Percentiles rank a stretch among this genome's conserved stretches.
These are phyloP conservation scores for Sebastes aleutianus DNA, from an alignment of 2,797 vertebrate species.

Conservation along the genomic window DNA sequence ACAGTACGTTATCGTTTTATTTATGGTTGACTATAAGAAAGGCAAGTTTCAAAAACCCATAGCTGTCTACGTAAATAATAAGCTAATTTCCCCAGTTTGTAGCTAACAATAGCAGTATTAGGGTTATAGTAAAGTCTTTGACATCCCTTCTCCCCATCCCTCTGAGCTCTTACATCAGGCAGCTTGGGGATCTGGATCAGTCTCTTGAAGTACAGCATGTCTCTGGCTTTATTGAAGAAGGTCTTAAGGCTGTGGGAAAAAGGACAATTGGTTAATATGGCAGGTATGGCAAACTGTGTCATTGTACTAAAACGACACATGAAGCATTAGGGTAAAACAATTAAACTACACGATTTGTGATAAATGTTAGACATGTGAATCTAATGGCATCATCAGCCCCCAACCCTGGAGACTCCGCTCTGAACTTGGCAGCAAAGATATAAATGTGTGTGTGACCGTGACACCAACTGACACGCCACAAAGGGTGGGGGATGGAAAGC, in stretches of 20 bases:
- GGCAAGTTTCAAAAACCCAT: neutral
- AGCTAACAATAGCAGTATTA: neutral
- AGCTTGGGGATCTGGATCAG: constrained; percentile 97
- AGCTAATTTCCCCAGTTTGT: neutral
- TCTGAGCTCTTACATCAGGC: constrained; percentile 86
- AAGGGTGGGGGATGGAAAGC: neutral
- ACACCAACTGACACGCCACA: neutral
- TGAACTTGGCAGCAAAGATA: neutral
- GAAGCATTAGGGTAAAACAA: neutral
- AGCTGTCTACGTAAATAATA: neutral
- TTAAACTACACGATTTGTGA: neutral
- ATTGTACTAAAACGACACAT: neutral
- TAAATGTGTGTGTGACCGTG: neutral
- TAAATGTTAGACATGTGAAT: neutral
- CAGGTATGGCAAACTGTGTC: neutral
- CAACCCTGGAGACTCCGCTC: neutral
- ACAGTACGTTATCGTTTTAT: neutral
- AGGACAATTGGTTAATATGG: neutral
- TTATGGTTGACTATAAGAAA: neutral
- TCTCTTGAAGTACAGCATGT: constrained; percentile 97
- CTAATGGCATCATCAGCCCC: neutral
- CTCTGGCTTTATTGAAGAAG: constrained; percentile 94
- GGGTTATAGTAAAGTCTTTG: neutral
- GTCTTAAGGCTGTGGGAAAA: constrained; percentile 86
- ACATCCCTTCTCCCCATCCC: neutral